Evolutionary conservation across 2,888 invertebrate species (phyloP), one percentile per base, ranked within the genome.

Genomic region (Chironomus tentans): DNA sequence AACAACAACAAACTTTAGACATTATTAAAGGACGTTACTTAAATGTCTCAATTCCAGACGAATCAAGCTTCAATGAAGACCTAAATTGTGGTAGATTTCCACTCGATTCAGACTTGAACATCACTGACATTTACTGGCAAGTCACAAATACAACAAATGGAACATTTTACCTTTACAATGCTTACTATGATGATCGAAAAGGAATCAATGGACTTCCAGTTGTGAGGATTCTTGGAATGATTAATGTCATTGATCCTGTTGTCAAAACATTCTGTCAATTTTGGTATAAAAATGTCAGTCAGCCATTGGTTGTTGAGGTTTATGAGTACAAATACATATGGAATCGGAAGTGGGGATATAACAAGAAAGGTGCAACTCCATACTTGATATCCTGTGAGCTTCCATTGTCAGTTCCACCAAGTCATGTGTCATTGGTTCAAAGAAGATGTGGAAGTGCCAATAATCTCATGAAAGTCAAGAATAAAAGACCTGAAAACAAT

Each of bases 231-330:
- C 2, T 68, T 0, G 47, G 24, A 4, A 15, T 47, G 1, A 68
- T 68, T 13, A 15, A 74, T 15, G 7, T 13, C 3, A 7, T 46
- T 21, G 15, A 62, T n/a, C 74, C 74, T 4, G 10, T 6, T 62
- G 68, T 68, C 5, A 65, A 74, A 68, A 65, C 48, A 4, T 74
- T 47, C n/a, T 74, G 74, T 68, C 74, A 74, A 68, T 18, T 74
- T 12, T 62, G 46, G 46, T 74, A 47, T 18, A 21, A 61, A 7
- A 47, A 46, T 18, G 46, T n/a, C 7, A n/a, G 7, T 65, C 15
- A 22, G 1, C 68, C 74, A 4, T 5, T 48, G 5, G 38, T 74
- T 12, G 12, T 5, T 38, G 46, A 74, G 7, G 38, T 62, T 5
- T 6, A 47, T 22, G 47, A 68, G 10, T 68, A 68, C 10, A 5